Evolutionary conservation across 2,113 vertebrate genomes (phyloP).

Genomic region (Ptilonorhynchus violaceus): DNA sequence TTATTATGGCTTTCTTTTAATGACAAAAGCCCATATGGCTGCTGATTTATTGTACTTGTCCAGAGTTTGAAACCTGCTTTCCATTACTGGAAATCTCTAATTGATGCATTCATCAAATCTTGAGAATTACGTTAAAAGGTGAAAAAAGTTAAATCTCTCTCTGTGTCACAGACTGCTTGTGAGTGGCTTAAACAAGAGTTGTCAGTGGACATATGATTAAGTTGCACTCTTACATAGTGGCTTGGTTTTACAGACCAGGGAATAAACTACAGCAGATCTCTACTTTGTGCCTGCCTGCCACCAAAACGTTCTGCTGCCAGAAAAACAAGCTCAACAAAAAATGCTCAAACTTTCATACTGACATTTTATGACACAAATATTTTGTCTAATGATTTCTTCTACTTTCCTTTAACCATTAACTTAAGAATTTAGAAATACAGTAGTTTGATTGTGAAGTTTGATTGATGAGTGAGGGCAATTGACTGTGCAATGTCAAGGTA

Average conservation of each 20-base stretch:
- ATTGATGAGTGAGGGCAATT: not conserved
- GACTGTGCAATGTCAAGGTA: not conserved
- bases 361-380: not conserved
- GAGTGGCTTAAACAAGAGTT: not conserved
- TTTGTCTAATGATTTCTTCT: not conserved
- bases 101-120: not conserved
- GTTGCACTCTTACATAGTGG: not conserved
- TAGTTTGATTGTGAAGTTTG: not conserved
- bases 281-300: not conserved
- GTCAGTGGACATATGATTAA: not conserved
- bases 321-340: not conserved
- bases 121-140: not conserved
- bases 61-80: not conserved
- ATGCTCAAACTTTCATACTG: not conserved
- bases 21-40: constrained; percentile 24
- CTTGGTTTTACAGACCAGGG: not conserved
- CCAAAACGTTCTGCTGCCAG: not conserved
- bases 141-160: not conserved
- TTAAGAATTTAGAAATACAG: not conserved
- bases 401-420: not conserved
- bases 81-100: not conserved
- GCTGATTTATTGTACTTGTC: not conserved
- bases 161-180: not conserved
- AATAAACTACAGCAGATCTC: not conserved
- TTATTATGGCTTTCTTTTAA: not conserved